Evolutionary conservation across 2,797 vertebrate genomes (phyloP).

Genomic region (Hippoglossus hippoglossus): DNA sequence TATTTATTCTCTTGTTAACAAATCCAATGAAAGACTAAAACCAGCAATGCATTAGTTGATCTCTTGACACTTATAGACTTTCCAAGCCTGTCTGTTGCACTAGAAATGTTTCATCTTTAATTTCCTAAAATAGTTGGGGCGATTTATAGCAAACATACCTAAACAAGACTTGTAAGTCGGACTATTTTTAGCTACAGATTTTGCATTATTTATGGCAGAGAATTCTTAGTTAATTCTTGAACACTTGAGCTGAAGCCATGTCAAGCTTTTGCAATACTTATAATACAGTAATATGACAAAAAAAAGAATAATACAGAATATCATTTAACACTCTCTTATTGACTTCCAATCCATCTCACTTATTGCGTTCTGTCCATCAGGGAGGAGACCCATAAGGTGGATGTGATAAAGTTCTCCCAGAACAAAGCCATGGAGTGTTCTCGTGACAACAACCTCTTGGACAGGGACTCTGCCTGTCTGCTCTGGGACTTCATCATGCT

Average conservation of each 20-base stretch:
- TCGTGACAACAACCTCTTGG: conserved; percentile 89
- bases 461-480: conserved; percentile 93
- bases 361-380: conserved; percentile 69
- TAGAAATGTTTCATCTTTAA: not conserved
- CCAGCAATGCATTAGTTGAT: not conserved
- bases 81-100: too few relatives aligned
- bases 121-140: not conserved
- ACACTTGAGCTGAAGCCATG: too few relatives aligned
- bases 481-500: conserved; percentile 97
- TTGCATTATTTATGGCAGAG: too few relatives aligned
- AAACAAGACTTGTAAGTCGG: not conserved
- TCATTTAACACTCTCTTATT: not conserved
- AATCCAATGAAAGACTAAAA: not conserved
- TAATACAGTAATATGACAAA: not conserved
- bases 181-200: not conserved
- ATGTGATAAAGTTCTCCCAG: conserved; percentile 98
- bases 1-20: not conserved
- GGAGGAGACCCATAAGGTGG: conserved; percentile 98
- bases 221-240: too few relatives aligned
- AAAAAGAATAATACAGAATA: not conserved
- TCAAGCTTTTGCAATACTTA: not conserved
- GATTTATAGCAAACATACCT: not conserved
- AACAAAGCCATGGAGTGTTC: conserved; percentile 91
- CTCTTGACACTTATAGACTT: not conserved
- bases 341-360: not conserved